Conservation (phyloP, 1,140 invertebrate genomes). For the Macrotrachela quadricornifera region DNA sequence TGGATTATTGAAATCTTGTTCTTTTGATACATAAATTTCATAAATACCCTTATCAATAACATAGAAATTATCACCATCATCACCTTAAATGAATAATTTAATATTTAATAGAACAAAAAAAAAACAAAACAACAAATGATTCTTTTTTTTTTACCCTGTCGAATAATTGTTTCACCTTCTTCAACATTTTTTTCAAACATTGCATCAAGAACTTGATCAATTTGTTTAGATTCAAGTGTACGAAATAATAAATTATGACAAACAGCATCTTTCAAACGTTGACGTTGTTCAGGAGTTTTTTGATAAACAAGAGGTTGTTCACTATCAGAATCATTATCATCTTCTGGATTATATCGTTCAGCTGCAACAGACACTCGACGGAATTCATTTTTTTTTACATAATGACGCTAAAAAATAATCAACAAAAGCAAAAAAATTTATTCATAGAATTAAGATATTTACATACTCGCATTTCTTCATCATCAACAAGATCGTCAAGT, state of each 20-base stretch:
- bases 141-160: constrained; percentile 37
- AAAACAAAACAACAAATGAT: too few species aligned
- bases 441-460: too few species aligned
- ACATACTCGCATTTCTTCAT: too few species aligned
- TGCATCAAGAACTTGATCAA: constrained; percentile 63
- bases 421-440: too few species aligned
- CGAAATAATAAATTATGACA: constrained; percentile 78
- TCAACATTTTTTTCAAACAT: constrained; percentile 72
- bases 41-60: constrained; percentile 34
- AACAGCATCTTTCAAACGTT: constrained; percentile 64
- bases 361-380: constrained; percentile 32
- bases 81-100: too few species aligned
- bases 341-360: constrained; percentile 82
- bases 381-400: too few species aligned
- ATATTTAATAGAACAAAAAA: too few species aligned
- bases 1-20: constrained; percentile 29
- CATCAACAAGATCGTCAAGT: too few species aligned
- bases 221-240: constrained; percentile 56
- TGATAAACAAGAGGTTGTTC: constrained; percentile 43
- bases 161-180: constrained; percentile 63
- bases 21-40: constrained; percentile 14
- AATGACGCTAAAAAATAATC: too few species aligned
- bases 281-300: constrained; percentile 75
- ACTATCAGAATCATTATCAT: constrained; percentile 50
- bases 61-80: neutral